phyloP scores from a whole-genome alignment of 2,888 invertebrate genomes.

The Cryptus viduatorius region DNA sequence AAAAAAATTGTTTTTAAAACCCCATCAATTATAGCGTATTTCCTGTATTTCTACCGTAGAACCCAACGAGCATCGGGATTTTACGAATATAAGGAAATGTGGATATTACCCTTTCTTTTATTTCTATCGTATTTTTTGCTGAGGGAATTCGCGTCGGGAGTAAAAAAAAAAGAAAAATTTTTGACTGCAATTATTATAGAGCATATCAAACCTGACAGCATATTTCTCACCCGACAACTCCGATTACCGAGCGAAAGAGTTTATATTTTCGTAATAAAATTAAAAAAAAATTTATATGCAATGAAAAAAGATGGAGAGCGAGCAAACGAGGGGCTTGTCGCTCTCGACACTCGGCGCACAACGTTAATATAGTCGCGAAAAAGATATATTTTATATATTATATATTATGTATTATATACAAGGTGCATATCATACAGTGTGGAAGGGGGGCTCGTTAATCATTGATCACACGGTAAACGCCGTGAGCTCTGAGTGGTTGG shows the following conservation, averaged over 20 bases:
- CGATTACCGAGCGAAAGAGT: no score
- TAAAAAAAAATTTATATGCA: background rate
- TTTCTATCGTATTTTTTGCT: no score
- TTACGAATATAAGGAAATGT: no score
- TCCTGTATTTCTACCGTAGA: no score
- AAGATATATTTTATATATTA: background rate
- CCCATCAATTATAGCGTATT: no score
- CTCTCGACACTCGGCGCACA: conserved; percentile 4
- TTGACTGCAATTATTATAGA: no score
- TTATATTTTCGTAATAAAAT: background rate
- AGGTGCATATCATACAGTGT: conserved; percentile 34
- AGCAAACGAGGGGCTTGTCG: background rate
- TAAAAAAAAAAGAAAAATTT: no score
- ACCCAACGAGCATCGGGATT: no score
- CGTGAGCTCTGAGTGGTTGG: conserved; percentile 30
- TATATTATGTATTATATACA: background rate
- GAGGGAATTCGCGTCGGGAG: no score
- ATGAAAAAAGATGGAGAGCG: background rate
- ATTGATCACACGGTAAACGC: conserved; percentile 71
- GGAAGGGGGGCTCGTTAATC: conserved; percentile 63
- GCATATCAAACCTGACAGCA: no score
- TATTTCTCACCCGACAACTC: background rate
- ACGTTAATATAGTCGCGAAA: conserved; percentile 37
- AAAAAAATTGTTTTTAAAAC: no score
- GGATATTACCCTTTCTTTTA: no score